Conservation (phyloP, 2,797 vertebrate species). For the Micromesistius poutassou region DNA sequence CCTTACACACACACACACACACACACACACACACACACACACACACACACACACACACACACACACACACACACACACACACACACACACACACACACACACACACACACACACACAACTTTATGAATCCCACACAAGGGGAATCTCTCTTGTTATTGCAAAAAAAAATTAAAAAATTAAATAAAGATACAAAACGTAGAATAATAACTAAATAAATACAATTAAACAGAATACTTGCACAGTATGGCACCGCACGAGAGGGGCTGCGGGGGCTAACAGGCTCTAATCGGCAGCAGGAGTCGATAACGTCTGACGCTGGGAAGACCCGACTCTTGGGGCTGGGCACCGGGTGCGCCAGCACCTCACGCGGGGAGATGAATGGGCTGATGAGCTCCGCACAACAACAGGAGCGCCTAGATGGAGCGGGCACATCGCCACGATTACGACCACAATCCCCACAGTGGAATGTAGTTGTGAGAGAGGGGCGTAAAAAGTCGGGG, state of each 20-base stretch:
- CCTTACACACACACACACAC: no score
- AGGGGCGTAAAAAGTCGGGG: not conserved
- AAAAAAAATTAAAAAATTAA: no score
- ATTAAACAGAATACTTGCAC: no score
- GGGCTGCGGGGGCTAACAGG: not conserved
- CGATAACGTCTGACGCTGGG: not conserved
- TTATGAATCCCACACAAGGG: no score
- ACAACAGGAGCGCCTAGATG: not conserved
- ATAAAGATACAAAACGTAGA: no score
- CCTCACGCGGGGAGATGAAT: not conserved
- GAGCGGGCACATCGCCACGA: not conserved
- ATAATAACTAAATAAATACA: no score
- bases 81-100: no score
- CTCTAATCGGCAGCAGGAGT: not conserved
- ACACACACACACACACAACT: no score
- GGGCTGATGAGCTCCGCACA: not conserved
- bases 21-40: no score
- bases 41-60: no score
- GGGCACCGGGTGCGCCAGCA: not conserved
- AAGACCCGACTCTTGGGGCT: not conserved
- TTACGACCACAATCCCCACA: conserved; percentile 2
- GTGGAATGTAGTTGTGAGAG: not conserved
- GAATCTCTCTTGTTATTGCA: no score
- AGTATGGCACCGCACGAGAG: not conserved
- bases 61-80: no score